Conservation (phyloP, 2,797 vertebrate genomes). For the Tenualosa thibaudeaui region DNA sequence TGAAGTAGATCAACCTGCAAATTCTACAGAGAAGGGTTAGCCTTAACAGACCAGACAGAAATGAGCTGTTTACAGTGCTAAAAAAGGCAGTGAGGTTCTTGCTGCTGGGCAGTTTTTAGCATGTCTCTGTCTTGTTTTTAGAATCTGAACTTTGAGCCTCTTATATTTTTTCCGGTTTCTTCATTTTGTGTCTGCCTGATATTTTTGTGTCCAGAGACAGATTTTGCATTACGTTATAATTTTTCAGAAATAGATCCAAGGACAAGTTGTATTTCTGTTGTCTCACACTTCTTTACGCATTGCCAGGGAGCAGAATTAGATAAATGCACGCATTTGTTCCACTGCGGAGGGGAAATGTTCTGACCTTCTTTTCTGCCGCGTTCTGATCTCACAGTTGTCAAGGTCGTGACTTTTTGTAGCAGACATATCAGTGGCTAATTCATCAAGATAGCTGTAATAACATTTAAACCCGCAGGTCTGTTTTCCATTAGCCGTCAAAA, state of each 20-base stretch:
- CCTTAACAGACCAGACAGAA: not conserved
- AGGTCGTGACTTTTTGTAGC: not conserved
- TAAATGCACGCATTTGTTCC: not conserved
- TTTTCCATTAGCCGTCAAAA: not conserved
- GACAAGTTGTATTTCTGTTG: not conserved
- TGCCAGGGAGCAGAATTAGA: not conserved
- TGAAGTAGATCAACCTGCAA: not conserved
- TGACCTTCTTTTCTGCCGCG: not conserved
- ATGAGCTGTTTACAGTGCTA: not conserved
- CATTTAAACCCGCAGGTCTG: conserved; percentile 6
- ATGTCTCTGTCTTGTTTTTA: not conserved
- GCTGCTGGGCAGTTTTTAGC: not conserved
- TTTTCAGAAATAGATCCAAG: not conserved
- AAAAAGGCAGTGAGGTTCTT: not conserved
- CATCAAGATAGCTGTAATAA: conserved; percentile 9
- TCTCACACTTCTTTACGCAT: not conserved
- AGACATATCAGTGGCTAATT: not conserved
- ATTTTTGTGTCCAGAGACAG: too few relatives aligned
- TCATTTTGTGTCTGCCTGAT: not conserved
- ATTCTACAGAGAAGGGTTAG: not conserved
- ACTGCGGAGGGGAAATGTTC: not conserved
- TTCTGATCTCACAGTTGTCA: not conserved
- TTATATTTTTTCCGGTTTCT: not conserved
- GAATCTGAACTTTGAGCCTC: not conserved
- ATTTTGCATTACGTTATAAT: not conserved